Percentiles rank a stretch among this genome's conserved stretches.
Evolutionary conservation across 2,888 invertebrate species (phyloP).

Genomic region (Andrena dorsata): DNA sequence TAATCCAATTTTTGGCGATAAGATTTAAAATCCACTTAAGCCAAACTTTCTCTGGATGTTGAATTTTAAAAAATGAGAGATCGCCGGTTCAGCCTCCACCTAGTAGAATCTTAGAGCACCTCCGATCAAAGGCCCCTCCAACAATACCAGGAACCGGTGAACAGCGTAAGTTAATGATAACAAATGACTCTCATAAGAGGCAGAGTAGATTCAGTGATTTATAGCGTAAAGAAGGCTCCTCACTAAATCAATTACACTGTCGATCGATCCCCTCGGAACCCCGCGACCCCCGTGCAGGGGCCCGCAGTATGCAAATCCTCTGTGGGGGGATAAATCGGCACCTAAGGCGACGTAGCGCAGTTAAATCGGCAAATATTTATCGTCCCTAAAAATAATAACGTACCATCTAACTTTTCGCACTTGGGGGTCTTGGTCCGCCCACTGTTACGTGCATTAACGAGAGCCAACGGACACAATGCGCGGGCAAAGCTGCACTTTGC

Average conservation of each 20-base stretch:
- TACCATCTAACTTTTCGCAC: slow-evolving; percentile 62
- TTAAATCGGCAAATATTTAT: slow-evolving; percentile 63
- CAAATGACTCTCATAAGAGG: slow-evolving; percentile 56
- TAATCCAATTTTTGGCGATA: too few relatives aligned
- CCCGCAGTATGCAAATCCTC: slow-evolving; percentile 46
- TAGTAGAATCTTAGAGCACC: background rate
- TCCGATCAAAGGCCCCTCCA: background rate
- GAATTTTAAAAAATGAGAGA: background rate
- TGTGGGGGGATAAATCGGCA: slow-evolving; percentile 55
- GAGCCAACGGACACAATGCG: slow-evolving; percentile 25
- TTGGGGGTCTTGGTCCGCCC: slow-evolving; percentile 61
- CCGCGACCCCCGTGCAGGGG: slow-evolving; percentile 5
- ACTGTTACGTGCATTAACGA: slow-evolving; percentile 58
- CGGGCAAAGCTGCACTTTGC: slow-evolving; percentile 30
- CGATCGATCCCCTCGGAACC: slow-evolving; percentile 55
- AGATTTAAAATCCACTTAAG: too few relatives aligned
- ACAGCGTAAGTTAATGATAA: slow-evolving; percentile 58
- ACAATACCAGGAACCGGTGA: slow-evolving; percentile 29
- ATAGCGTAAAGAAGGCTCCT: slow-evolving; percentile 38
- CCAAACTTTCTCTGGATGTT: background rate
- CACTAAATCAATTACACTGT: slow-evolving; percentile 64
- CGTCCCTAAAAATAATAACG: slow-evolving; percentile 60
- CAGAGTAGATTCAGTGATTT: slow-evolving; percentile 56
- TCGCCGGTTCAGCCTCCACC: background rate
- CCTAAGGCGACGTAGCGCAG: slow-evolving; percentile 43